phyloP scores from a whole-genome alignment of 2,888 invertebrate genomes.

The Bombyx huttoni region DNA sequence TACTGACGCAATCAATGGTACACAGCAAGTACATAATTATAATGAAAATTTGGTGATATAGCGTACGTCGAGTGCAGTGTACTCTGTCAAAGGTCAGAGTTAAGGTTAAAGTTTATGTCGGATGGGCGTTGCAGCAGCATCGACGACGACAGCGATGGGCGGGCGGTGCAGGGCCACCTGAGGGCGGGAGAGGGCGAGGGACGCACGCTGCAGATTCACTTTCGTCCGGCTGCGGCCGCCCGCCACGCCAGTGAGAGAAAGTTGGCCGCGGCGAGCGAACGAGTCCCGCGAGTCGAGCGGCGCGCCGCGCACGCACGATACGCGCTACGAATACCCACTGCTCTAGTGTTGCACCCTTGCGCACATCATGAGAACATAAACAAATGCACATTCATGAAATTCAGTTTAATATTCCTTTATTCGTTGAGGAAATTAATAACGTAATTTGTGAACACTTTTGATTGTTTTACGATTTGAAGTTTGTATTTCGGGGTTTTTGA shows the following conservation, averaged over 20 bases:
- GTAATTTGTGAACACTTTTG: constrained; percentile 23
- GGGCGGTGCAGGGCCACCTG: constrained; percentile 47
- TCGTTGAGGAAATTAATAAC: constrained; percentile 21
- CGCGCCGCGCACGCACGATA: constrained; percentile 52
- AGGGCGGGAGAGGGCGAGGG: constrained; percentile 34
- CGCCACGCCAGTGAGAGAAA: constrained; percentile 72
- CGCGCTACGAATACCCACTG: constrained; percentile 32
- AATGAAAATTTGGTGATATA: constrained; percentile 3
- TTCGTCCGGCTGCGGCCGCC: constrained; percentile 63
- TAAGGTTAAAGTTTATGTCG: constrained; percentile 67
- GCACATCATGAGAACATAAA: constrained; percentile 31
- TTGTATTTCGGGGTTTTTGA: constrained; percentile 8
- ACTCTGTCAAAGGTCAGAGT: constrained; percentile 62
- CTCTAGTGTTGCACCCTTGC: constrained; percentile 26
- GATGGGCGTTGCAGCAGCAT: constrained; percentile 45
- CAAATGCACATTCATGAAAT: constrained; percentile 34
- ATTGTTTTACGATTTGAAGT: constrained; percentile 15
- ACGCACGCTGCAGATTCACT: constrained; percentile 67
- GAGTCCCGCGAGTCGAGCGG: constrained; percentile 62
- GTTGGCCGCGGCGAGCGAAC: constrained; percentile 70
- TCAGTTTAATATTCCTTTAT: constrained; percentile 31
- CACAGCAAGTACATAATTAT: not conserved
- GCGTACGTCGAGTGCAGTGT: constrained; percentile 43
- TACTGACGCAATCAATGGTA: not conserved
- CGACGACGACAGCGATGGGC: constrained; percentile 30